These are phyloP conservation scores for Chironomus tentans DNA, from an alignment of 2,888 invertebrate species.

Conservation along the genomic window DNA sequence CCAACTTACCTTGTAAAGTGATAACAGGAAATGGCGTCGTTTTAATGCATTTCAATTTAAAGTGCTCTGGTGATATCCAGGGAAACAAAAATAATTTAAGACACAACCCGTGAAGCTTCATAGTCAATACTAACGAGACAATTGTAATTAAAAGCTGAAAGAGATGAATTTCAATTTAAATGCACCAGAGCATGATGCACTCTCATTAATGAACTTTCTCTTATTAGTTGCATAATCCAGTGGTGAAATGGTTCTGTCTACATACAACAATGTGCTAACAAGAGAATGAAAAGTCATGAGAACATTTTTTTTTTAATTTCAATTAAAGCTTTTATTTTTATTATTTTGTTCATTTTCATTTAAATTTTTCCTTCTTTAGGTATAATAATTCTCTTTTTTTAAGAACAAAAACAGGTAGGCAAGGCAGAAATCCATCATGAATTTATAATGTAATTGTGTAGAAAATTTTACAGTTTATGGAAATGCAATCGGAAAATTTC, in stretches of 20 bases:
- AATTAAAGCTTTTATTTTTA: slow-evolving; percentile 19
- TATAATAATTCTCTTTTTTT: neutral
- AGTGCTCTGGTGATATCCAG: neutral
- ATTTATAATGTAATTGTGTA: slow-evolving; percentile 1
- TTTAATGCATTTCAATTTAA: neutral
- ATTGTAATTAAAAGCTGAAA: neutral
- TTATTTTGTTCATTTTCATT: slow-evolving; percentile 6
- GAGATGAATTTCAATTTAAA: neutral
- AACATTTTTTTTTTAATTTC: neutral
- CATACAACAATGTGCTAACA: neutral
- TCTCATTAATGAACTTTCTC: neutral
- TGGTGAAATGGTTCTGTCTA: too few species aligned
- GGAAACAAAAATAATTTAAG: slow-evolving; percentile 7
- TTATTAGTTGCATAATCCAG: neutral
- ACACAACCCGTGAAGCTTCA: slow-evolving; percentile 1
- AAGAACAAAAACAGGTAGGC: slow-evolving; percentile 1
- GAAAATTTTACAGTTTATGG: slow-evolving; percentile 9
- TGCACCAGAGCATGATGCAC: neutral
- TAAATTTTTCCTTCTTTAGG: neutral
- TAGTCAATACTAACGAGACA: neutral
- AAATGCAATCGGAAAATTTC: neutral
- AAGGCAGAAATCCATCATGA: slow-evolving; percentile 14
- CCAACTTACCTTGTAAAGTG: neutral
- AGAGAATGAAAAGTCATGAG: neutral
- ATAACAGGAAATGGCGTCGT: neutral